A percentile compares a stretch with the other conserved stretches of the same genome.
Conservation (phyloP, 2,888 invertebrate species). For the Pogonocherus hispidulus region DNA sequence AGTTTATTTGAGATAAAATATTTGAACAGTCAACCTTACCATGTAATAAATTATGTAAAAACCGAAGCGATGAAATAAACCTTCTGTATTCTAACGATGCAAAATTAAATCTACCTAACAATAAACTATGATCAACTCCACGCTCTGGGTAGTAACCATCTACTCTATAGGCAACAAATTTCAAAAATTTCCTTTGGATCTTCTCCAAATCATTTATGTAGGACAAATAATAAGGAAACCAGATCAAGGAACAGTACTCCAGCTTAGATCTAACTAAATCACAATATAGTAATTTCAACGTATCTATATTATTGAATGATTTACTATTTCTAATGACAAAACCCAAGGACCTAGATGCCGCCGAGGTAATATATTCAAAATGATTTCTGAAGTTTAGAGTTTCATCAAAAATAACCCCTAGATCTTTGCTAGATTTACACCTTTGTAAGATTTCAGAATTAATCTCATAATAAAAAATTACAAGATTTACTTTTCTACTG, state of each 20-base stretch:
- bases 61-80: too few relatives aligned
- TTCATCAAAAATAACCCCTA: too few relatives aligned
- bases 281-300: not conserved
- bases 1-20: not conserved
- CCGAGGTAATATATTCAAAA: not conserved
- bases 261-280: not conserved
- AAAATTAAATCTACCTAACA: too few relatives aligned
- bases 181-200: not conserved
- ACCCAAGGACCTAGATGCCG: not conserved
- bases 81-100: too few relatives aligned
- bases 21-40: too few relatives aligned
- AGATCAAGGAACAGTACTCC: not conserved
- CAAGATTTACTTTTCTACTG: not conserved
- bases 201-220: not conserved
- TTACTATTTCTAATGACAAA: not conserved
- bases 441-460: too few relatives aligned
- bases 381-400: too few relatives aligned
- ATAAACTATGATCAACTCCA: not conserved
- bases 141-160: not conserved
- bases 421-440: too few relatives aligned
- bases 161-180: not conserved
- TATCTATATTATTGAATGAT: not conserved
- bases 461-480: not conserved
- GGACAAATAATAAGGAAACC: not conserved
- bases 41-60: too few relatives aligned